Evolutionary conservation across 2,113 vertebrate genomes (phyloP).

Genomic region (Grallaria varia): DNA sequence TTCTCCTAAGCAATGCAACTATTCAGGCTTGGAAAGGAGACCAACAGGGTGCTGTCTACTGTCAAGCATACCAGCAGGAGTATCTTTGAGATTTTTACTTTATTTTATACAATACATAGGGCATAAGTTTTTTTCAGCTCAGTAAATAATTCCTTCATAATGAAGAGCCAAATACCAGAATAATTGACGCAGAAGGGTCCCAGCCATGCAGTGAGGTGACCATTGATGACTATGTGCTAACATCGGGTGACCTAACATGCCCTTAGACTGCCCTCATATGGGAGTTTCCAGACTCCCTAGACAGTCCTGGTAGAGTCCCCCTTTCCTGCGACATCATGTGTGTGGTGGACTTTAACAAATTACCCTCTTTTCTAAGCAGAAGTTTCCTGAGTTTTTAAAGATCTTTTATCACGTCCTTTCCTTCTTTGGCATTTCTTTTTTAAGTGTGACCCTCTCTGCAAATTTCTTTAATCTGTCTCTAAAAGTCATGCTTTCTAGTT

Average conservation of each 20-base stretch:
- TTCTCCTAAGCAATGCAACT: background rate
- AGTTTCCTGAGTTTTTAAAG: background rate
- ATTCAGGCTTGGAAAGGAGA: background rate
- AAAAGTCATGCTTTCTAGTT: background rate
- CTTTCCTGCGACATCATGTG: background rate
- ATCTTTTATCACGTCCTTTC: background rate
- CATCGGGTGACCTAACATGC: background rate
- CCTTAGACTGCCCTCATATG: background rate
- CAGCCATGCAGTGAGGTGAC: background rate
- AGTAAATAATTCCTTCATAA: background rate
- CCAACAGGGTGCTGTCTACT: background rate
- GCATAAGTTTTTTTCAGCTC: background rate
- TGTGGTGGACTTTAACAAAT: background rate
- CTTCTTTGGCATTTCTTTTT: background rate
- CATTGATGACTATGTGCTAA: background rate
- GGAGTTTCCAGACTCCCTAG: background rate
- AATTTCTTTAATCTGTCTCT: background rate
- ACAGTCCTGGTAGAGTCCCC: background rate
- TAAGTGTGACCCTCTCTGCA: rapidly evolving
- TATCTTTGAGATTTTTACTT: background rate
- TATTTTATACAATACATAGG: background rate
- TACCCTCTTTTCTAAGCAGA: background rate
- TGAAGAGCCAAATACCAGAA: background rate
- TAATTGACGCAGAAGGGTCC: background rate
- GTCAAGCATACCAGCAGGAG: background rate